These are phyloP conservation scores for Teleiodes luculella DNA, from an alignment of 2,888 invertebrate species.

Conservation along the genomic window DNA sequence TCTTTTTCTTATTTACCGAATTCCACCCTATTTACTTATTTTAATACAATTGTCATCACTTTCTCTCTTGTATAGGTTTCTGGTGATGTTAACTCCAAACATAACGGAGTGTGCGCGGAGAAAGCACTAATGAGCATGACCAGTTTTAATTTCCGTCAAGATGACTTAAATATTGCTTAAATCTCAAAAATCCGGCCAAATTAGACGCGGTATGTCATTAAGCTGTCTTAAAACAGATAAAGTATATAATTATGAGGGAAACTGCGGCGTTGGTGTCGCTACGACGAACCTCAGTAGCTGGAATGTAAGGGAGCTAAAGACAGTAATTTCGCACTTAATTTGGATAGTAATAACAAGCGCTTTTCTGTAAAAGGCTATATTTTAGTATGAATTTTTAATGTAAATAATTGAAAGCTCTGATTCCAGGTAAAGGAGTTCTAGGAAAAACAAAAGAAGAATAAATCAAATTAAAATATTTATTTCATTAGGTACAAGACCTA, in stretches of 20 bases:
- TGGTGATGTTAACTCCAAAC: conserved; percentile 45
- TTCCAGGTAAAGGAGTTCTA: neutral
- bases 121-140: conserved; percentile 67
- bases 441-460: too few species aligned
- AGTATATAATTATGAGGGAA: conserved; percentile 3
- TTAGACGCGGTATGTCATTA: conserved; percentile 18
- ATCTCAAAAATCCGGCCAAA: conserved; percentile 22
- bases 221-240: neutral
- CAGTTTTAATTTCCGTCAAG: conserved; percentile 64
- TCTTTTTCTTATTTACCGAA: too few species aligned
- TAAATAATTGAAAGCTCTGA: neutral
- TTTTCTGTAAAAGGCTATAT: neutral
- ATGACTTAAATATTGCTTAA: conserved; percentile 41
- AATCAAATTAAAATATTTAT: too few species aligned
- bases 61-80: conserved; percentile 48
- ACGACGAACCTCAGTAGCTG: neutral
- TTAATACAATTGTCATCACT: conserved; percentile 36
- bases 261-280: neutral
- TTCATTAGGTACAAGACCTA: too few species aligned
- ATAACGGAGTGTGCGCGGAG: conserved; percentile 61
- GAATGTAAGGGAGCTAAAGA: neutral
- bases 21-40: too few species aligned
- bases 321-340: neutral
- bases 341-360: neutral
- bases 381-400: neutral